phyloP scores from a whole-genome alignment of 2,888 invertebrate genomes.

The Amblyjoppa fuscipennis region DNA sequence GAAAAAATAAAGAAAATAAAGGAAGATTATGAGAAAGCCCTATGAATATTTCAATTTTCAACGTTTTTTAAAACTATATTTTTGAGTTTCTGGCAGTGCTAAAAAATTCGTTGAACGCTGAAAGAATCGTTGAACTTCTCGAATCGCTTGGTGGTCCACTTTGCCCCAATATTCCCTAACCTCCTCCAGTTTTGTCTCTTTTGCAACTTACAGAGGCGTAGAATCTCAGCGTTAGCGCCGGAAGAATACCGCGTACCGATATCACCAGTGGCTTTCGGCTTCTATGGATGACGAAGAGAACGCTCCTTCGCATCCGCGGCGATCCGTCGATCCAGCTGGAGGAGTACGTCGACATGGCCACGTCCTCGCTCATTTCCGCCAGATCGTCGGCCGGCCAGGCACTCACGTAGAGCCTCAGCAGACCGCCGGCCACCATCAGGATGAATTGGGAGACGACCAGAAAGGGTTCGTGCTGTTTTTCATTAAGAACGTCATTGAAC shows the following conservation, averaged over 20 bases:
- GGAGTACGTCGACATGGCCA: conserved; percentile 68
- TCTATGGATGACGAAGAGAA: conserved; percentile 69
- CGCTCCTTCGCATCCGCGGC: conserved; percentile 52
- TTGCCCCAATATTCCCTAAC: too few relatives aligned
- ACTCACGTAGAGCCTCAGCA: conserved; percentile 74
- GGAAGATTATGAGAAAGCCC: too few relatives aligned
- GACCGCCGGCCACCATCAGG: conserved; percentile 73
- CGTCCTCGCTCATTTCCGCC: conserved; percentile 68
- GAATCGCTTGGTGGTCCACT: too few relatives aligned
- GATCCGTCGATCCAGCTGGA: conserved; percentile 66
- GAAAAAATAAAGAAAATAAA: too few relatives aligned
- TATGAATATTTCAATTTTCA: too few relatives aligned
- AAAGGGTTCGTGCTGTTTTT: conserved; percentile 71
- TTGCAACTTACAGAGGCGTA: conserved; percentile 69
- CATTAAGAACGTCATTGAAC: background rate
- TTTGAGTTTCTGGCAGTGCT: too few relatives aligned
- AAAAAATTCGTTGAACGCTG: too few relatives aligned
- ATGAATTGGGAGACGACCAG: conserved; percentile 72
- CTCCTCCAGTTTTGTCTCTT: background rate
- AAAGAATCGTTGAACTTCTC: too few relatives aligned
- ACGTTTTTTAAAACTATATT: too few relatives aligned
- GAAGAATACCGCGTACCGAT: conserved; percentile 62
- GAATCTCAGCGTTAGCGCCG: conserved; percentile 70
- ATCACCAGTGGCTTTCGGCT: conserved; percentile 71
- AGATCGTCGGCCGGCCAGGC: conserved; percentile 79